These are phyloP conservation scores for Ormyrus labotus DNA, from an alignment of 2,888 invertebrate genomes.

Conservation along the genomic window DNA sequence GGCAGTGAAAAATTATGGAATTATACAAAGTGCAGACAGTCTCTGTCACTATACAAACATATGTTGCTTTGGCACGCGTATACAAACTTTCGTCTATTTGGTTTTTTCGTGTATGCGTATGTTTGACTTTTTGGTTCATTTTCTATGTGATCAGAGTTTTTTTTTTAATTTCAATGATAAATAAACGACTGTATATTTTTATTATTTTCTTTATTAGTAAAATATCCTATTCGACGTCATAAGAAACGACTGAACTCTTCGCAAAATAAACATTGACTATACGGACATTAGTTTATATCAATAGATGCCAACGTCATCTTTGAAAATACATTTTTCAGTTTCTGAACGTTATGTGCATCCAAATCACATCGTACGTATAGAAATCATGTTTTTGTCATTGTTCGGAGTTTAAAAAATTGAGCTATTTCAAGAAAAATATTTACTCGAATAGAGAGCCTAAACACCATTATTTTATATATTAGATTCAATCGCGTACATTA, in stretches of 20 bases:
- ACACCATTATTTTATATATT: constrained; percentile 48
- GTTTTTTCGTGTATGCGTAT: constrained; percentile 17
- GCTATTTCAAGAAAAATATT: constrained; percentile 57
- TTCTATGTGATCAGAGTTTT: constrained; percentile 29
- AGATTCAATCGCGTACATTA: constrained; percentile 43
- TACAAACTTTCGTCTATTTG: constrained; percentile 52
- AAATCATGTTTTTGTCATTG: constrained; percentile 51
- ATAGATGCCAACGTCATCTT: constrained; percentile 42
- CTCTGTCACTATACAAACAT: constrained; percentile 47
- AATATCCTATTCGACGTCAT: constrained; percentile 52
- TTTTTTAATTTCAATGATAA: constrained; percentile 15
- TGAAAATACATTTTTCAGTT: constrained; percentile 52
- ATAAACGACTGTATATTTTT: constrained; percentile 29
- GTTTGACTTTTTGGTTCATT: constrained; percentile 19
- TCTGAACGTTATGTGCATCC: constrained; percentile 40
- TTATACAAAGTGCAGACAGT: constrained; percentile 51
- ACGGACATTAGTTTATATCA: constrained; percentile 43
- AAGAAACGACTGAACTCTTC: constrained; percentile 50
- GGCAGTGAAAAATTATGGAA: constrained; percentile 56
- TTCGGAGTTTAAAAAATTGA: constrained; percentile 53
- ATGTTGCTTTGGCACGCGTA: constrained; percentile 55
- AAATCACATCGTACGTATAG: constrained; percentile 51
- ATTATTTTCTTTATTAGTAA: constrained; percentile 45
- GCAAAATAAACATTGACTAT: constrained; percentile 55
- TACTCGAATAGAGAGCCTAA: constrained; percentile 52